Base-by-base conservation (phyloP, 2,888 invertebrate genomes). In the Drosophila formosana region DNA sequence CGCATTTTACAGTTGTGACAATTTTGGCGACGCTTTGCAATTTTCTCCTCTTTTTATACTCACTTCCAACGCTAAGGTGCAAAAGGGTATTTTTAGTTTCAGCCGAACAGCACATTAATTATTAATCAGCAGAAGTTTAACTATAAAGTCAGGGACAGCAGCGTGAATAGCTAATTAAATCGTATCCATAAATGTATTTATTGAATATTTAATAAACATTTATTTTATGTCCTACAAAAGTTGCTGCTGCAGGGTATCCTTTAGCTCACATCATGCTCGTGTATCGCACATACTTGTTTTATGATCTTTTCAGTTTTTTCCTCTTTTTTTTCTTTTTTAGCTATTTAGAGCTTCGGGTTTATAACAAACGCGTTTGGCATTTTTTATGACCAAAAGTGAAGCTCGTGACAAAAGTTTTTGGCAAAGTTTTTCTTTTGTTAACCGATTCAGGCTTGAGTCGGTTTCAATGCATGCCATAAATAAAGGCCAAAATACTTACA, bases 1-100 rank as follows among this genome's bases (percentile, higher is more conserved):
- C 84, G 84, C 84, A 86, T 85, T 88, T 85, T 88, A 88, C 88
- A 86, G 83, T 85, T 85, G 80, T 86, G 84, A 88, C 84, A 85
- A 85, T 85, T 84, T 85, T 75, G 88, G 79, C 88, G 80, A 72
- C 83, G 88, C 74, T 84, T 75, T 83, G 79, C 79, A 74, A 76
- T 85, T 78, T 78, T 60, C 72, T 52, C 32, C 60, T 51, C 23
- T 30, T 45, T 46, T 56, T 4, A 46, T 56, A 37, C 46, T 32
- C 45, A 26, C 46, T 45, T 25, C 13, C 13, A 18, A 13, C 41
- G 30, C 43, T 11, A 7, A 32, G 8, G 25, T 45, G 25, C 32
- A 3, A 45, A 46, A 7, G 46, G 34, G 46, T 34, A 11, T 28
- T 30, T 8, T 37, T 1, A 25, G 28, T 11, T 3, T 11, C 9